Evolutionary conservation across 2,888 invertebrate genomes (phyloP).

Genomic region (Catocala nupta): DNA sequence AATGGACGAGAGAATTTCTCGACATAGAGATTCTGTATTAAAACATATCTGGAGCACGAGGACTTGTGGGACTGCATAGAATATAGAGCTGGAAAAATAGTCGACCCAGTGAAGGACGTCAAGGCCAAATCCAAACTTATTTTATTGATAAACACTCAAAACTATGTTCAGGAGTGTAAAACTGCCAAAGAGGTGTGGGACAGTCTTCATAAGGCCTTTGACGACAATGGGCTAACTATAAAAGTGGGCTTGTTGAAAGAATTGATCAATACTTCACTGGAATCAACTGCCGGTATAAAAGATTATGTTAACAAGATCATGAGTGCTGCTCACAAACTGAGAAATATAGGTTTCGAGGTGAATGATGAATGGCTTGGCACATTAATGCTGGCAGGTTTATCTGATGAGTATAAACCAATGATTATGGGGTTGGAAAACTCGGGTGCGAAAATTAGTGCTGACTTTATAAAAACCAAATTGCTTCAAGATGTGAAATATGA

Average conservation of each 20-base stretch:
- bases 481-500: slow-evolving; percentile 20
- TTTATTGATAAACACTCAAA: no score
- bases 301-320: slow-evolving; percentile 37
- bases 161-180: no score
- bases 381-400: slow-evolving; percentile 31
- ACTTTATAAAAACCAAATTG: slow-evolving; percentile 34
- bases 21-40: no score
- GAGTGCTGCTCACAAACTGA: slow-evolving; percentile 36
- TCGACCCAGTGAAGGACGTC: no score
- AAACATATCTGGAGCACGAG: no score
- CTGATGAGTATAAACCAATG: slow-evolving; percentile 31
- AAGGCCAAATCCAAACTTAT: no score
- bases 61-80: no score
- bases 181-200: no score
- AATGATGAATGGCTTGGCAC: slow-evolving; percentile 25
- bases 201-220: no score
- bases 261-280: slow-evolving; percentile 22
- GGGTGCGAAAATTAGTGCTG: slow-evolving; percentile 29
- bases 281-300: slow-evolving; percentile 27
- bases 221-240: slow-evolving; percentile 23
- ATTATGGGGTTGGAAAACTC: slow-evolving; percentile 40
- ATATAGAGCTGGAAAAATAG: no score
- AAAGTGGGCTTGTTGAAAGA: slow-evolving; percentile 33
- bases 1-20: no score
- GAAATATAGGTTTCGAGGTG: slow-evolving; percentile 34